phyloP scores from a whole-genome alignment of 2,113 vertebrate genomes.

The Ahaetulla prasina region DNA sequence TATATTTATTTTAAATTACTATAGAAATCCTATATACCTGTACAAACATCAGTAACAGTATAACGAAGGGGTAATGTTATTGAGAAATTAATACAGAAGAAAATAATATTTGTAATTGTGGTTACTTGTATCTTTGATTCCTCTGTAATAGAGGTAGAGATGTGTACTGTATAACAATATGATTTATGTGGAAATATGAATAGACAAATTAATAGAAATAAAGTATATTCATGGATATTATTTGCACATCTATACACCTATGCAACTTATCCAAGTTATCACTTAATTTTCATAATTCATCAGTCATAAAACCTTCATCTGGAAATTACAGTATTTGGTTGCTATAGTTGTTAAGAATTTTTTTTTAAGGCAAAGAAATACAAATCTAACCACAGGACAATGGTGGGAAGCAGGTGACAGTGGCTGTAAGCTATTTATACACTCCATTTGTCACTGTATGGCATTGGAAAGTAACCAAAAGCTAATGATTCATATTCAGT shows the following conservation, averaged over 20 bases:
- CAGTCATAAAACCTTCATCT: not conserved
- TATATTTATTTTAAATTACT: not conserved
- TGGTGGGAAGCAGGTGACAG: slow-evolving; percentile 69
- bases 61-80: not conserved
- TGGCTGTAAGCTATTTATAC: slow-evolving; percentile 68
- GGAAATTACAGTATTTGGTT: not conserved
- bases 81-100: not conserved
- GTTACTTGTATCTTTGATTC: not conserved
- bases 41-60: not conserved
- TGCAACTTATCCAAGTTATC: not conserved
- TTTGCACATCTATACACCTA: not conserved
- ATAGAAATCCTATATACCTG: not conserved
- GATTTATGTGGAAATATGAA: not conserved
- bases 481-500: slow-evolving; percentile 64
- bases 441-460: slow-evolving; percentile 67
- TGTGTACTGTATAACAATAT: not conserved
- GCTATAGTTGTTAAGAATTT: not conserved
- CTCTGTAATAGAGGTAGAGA: not conserved
- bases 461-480: slow-evolving; percentile 67
- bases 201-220: not conserved
- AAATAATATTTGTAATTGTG: not conserved
- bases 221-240: not conserved
- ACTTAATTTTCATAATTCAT: not conserved
- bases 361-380: slow-evolving; percentile 35
- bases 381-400: slow-evolving; percentile 68